Conservation (phyloP, 2,888 invertebrate species). For the Erannis defoliaria region DNA sequence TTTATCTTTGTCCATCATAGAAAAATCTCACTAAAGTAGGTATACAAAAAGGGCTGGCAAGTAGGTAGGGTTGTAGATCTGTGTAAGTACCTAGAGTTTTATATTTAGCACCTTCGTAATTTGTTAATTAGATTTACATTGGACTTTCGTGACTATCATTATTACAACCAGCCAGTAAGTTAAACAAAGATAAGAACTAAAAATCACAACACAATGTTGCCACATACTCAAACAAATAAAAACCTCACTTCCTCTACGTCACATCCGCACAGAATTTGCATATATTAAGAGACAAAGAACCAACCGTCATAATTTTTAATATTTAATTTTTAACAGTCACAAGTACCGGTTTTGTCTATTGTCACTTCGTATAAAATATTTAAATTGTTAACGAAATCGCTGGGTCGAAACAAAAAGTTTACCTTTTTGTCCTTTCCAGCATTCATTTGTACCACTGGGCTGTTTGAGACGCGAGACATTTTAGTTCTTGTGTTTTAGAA, state of each 20-base stretch:
- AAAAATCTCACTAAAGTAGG: no score
- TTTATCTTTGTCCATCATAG: no score
- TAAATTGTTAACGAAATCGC: constrained; percentile 83
- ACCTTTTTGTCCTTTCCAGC: constrained; percentile 69
- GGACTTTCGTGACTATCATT: no score
- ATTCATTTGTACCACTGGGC: constrained; percentile 52
- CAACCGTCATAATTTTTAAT: constrained; percentile 83
- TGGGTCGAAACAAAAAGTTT: constrained; percentile 79
- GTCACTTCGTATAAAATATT: constrained; percentile 82
- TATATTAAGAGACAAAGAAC: constrained; percentile 79
- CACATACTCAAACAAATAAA: constrained; percentile 48
- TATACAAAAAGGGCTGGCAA: no score
- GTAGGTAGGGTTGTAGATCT: no score
- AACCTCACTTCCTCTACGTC: constrained; percentile 44
- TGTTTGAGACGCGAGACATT: constrained; percentile 29
- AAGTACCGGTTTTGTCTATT: constrained; percentile 85
- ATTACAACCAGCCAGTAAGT: no score
- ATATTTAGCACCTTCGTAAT: no score
- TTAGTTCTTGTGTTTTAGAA: background rate
- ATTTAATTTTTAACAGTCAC: constrained; percentile 85
- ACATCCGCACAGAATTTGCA: constrained; percentile 77
- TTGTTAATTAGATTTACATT: no score
- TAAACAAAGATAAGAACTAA: constrained; percentile 1
- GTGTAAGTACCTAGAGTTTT: no score
- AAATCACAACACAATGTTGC: constrained; percentile 40